Base-by-base conservation (phyloP, 1,140 invertebrate genomes). In the Heterodera schachtii region DNA sequence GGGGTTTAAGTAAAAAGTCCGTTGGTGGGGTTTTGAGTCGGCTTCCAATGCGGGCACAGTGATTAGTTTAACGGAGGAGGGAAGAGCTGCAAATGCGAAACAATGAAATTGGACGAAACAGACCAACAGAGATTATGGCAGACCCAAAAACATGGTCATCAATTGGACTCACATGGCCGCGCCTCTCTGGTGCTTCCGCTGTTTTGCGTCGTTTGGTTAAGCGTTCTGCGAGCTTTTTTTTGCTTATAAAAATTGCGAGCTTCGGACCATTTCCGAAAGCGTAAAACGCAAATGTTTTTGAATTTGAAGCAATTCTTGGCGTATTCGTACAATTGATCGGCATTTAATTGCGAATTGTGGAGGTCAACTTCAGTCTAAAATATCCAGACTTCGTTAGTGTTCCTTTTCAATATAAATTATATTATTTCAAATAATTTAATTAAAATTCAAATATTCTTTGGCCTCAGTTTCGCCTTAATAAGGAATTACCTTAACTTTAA, bases 181-280 rank as follows among this genome's bases (percentile, higher is more conserved):
- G 60, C 52, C 16, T 73, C 79, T 21, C 77, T 19, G 21, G 52
- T 31, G 19, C 9, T 70, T 64, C 16, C 57, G 57, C 16, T 19
- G 16, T 19, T 64, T 64, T 64, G 11, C 21, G 69, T 21, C 46
- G 69, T 43, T 47, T 76, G 57, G 13, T 43, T 76, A 4, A 76
- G 47, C 43, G 64, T 21, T 80, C 44, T 60, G 2, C 79, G 70
- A 16, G 46, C 64, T 49, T 81, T 81, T 44, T 74, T 74, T 60
- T 47, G 60, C 43, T 82, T 82, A 57, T 86, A 82, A 66, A 81
- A 86, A 44, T 82, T 81, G 46, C 85, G 84, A 19, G 86, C 82
- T 43, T 85, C 80, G 3, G 84, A 76, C 85, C 85, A 86, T 73
- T 86, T 86, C 13, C 60, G 52, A 64, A 86, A 86, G n/a, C 85